Base-by-base conservation (phyloP, 2,888 invertebrate species). In the Pherbina coryleti region DNA sequence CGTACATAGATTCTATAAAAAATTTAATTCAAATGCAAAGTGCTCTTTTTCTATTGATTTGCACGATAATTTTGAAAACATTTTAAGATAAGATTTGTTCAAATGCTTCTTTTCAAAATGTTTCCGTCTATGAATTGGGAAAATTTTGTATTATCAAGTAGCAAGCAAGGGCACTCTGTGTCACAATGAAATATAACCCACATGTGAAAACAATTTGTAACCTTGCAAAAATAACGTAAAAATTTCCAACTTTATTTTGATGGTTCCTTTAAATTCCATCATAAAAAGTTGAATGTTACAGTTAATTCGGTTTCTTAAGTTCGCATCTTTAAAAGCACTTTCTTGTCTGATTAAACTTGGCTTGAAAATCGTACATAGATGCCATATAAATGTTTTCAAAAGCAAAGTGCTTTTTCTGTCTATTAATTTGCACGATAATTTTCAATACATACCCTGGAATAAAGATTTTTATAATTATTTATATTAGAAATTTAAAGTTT, bases 321-420 rank as follows among this genome's bases (percentile, higher is more conserved):
- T 66, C n/a, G 75, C 78, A 75, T 69, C 75, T 72, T 57, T 22
- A 78, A 76, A 78, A 78, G 78, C 78, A 64, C 51, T 78, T 78
- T 84, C 85, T 81, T 82, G 84, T 44, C 25, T 72, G 37, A 64
- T 3, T 79, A 1, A 44, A 77, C 79, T 85, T 82, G 79, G 11
- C 82, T 80, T 80, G 85, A 84, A 84, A 84, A 85, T 83, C 84
- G 84, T 84, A 82, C 76, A 11, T 84, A 82, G 81, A 83, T 85
- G 84, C 85, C n/a, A 85, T 34, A 85, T 28, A 25, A 81, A 82
- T 76, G 64, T 14, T 62, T 79, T 80, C 73, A 73, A 51, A 11
- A 75, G 85, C 85, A 85, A 64, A 82, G 82, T 79, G 85, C 81
- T 79, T 78, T 78, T 37, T 76, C 19, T 51, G 9, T 49, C 11